Evolutionary conservation across 2,113 vertebrate genomes (phyloP).

Genomic region (Pedetes capensis): DNA sequence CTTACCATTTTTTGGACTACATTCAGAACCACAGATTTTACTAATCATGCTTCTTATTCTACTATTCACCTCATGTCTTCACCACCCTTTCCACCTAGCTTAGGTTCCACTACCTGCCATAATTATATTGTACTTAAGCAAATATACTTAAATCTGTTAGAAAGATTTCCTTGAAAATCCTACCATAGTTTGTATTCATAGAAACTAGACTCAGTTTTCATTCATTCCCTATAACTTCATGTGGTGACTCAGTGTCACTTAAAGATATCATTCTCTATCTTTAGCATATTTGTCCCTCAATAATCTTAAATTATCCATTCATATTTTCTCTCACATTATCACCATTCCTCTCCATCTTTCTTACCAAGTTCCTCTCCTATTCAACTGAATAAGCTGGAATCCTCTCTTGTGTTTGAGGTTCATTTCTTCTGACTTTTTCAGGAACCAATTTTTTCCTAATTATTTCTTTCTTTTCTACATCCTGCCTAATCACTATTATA

Average conservation of each 20-base stretch:
- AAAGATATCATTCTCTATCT: neutral
- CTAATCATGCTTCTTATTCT: neutral
- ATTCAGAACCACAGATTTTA: neutral
- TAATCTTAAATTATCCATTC: neutral
- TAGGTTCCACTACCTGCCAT: neutral
- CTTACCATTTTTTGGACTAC: neutral
- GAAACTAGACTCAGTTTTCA: neutral
- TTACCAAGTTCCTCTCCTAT: neutral
- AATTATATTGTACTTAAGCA: neutral
- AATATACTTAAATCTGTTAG: neutral
- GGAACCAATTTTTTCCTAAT: neutral
- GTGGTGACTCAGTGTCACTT: neutral
- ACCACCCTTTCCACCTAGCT: neutral
- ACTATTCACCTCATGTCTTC: neutral
- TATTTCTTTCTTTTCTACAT: neutral
- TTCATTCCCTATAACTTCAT: neutral
- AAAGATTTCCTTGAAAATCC: neutral
- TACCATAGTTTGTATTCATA: neutral
- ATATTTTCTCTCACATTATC: neutral
- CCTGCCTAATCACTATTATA: neutral
- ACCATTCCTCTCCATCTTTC: neutral
- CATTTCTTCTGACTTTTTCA: neutral
- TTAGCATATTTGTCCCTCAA: no score
- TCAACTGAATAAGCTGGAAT: neutral
- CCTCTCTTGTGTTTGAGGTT: neutral